Base-by-base conservation (phyloP, 2,113 vertebrate species). In the Irena cyanogastra region DNA sequence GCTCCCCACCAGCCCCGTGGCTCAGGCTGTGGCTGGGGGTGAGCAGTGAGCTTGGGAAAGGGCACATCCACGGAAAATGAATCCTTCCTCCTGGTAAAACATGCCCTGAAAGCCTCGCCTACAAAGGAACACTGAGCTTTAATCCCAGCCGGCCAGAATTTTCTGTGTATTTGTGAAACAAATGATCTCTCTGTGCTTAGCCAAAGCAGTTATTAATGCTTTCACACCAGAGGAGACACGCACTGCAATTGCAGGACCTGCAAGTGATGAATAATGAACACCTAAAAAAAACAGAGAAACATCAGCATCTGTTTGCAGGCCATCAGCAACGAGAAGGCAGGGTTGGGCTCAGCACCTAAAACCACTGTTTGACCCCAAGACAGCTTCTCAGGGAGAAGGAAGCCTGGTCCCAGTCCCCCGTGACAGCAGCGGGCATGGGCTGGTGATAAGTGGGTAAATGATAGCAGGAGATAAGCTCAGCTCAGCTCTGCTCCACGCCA, bases 131-230 rank as follows among this genome's bases (percentile, higher is more conserved):
- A 0, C 74, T 5, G 53, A 5, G 31, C 66, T 94, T 79, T 90
- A 90, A 88, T 94, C 90, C 92, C 88, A 83, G 53, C 24, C 3
- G 0, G 82, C 14, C 42, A 7, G 71, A 42, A 59, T 93, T 88
- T 83, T 61, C 88, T 21, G 90, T 3, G 3, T 54, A 41, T 94
- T 86, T 92, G 82, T 94, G 77, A 88, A 93, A 93, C 49, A 72
- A 90, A 92, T 69, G 70, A 83, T 94, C 65, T 87, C 83, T 60
- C 78, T 10, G n/a, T 22, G 57, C 90, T 90, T n/a, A 91, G 65
- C 64, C 78, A 50, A 75, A 93, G 74, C 81, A 76, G 84, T 94
- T 95, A 95, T 95, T 94, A 90, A 96, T 97, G 95, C 72, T 93
- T 90, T 69, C 94, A 85, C 83, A 85, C 26, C 82, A 72, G 70